Evolutionary conservation across 2,888 invertebrate genomes (phyloP).

Genomic region (Pristionchus entomophagus): DNA sequence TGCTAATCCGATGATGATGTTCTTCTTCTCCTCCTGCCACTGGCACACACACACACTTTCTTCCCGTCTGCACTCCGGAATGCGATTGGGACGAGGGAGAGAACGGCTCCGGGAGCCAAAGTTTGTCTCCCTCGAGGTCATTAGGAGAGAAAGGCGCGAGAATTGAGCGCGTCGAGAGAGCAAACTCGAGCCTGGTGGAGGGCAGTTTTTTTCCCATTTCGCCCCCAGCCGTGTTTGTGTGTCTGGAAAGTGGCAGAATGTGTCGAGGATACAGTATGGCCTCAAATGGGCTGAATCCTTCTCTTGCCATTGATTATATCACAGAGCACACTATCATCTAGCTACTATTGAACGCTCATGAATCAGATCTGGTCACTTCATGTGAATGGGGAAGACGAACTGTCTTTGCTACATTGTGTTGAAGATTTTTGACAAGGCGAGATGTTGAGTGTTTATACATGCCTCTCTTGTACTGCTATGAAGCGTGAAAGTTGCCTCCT

Average conservation of each 20-base stretch:
- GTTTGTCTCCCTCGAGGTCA: conserved; percentile 36
- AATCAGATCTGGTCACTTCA: neutral
- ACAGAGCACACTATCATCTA: too few species aligned
- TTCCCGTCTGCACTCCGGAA: neutral
- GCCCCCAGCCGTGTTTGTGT: too few species aligned
- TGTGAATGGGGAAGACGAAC: neutral
- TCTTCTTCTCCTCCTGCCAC: neutral
- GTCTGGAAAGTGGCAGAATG: too few species aligned
- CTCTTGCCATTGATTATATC: too few species aligned
- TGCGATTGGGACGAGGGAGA: neutral
- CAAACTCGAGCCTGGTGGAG: conserved; percentile 15
- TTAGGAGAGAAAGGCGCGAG: neutral
- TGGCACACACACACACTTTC: neutral
- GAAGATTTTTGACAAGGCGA: neutral
- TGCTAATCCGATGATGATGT: too few species aligned
- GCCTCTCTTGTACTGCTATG: neutral
- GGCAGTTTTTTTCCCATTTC: neutral
- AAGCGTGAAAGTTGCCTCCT: neutral
- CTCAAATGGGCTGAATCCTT: neutral
- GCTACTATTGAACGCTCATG: too few species aligned
- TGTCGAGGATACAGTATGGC: neutral
- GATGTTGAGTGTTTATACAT: too few species aligned
- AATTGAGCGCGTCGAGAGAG: neutral
- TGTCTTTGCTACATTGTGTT: neutral
- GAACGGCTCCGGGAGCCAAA: neutral